Percentiles rank a stretch among this genome's conserved stretches.
phyloP scores from a whole-genome alignment of 2,113 vertebrate species.

The Sturnus vulgaris region DNA sequence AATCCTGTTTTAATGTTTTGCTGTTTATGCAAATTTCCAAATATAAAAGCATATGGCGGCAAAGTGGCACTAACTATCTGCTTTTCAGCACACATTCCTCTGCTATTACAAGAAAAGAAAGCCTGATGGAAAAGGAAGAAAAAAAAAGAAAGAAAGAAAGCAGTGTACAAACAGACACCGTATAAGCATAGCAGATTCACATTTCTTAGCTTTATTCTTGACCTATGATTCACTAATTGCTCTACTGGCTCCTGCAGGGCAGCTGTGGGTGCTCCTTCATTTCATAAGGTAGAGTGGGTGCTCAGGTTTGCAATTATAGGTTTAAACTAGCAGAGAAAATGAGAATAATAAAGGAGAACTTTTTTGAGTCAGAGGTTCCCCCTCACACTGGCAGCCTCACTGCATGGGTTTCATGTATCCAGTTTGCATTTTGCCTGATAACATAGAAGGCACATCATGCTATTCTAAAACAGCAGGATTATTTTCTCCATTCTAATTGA shows the following conservation, averaged over 20 bases:
- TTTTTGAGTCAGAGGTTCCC: conserved; percentile 6
- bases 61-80: conserved; percentile 70
- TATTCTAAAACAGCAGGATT: conserved; percentile 63
- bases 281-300: conserved; percentile 10
- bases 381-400: neutral
- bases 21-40: conserved; percentile 70
- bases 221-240: conserved; percentile 29
- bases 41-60: conserved; percentile 68
- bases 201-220: conserved; percentile 26
- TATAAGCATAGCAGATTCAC: neutral
- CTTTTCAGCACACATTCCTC: conserved; percentile 60
- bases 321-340: neutral
- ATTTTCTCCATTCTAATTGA: conserved; percentile 66
- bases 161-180: neutral
- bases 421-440: conserved; percentile 62
- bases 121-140: neutral
- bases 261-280: neutral
- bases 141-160: neutral
- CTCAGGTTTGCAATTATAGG: conserved; percentile 30
- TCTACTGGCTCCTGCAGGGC: conserved; percentile 18
- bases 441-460: conserved; percentile 34
- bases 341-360: neutral
- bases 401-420: conserved; percentile 48
- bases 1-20: conserved; percentile 67
- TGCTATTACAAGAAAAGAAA: conserved; percentile 48